A percentile compares a stretch with the other conserved stretches of the same genome.
These are phyloP conservation scores for Bombus confusus DNA, from an alignment of 1,140 invertebrate species.

Conservation along the genomic window DNA sequence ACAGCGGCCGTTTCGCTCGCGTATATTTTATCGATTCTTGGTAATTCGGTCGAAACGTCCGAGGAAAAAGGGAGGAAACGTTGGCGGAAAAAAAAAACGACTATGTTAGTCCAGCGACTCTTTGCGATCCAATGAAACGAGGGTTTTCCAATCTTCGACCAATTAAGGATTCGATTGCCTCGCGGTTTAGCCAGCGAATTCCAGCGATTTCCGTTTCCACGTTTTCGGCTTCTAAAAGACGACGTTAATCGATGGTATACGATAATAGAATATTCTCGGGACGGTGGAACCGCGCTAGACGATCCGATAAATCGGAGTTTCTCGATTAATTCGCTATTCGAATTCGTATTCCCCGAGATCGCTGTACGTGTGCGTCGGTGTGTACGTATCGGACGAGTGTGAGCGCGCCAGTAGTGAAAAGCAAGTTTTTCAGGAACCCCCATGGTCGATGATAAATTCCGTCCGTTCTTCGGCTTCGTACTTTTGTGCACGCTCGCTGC, in stretches of 20 bases:
- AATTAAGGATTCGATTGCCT: constrained; percentile 41
- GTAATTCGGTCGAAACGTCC: background rate
- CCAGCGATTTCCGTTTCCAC: background rate
- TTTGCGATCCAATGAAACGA: background rate
- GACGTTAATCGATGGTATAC: background rate
- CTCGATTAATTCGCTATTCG: constrained; percentile 28
- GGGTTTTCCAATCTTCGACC: constrained; percentile 43
- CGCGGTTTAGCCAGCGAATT: constrained; percentile 29
- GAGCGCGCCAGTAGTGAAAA: background rate
- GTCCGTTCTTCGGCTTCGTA: constrained; percentile 26
- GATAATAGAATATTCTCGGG: constrained; percentile 30
- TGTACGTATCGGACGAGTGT: background rate
- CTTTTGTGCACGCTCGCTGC: constrained; percentile 29
- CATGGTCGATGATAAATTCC: constrained; percentile 40
- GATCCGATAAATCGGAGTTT: background rate
- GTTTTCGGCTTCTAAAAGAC: constrained; percentile 16
- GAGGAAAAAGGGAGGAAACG: background rate
- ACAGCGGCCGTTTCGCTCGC: background rate
- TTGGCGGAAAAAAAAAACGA: too few relatives aligned
- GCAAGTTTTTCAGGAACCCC: constrained; percentile 15
- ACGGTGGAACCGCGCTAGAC: background rate
- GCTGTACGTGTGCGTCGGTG: background rate
- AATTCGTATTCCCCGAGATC: background rate
- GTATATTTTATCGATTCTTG: constrained; percentile 14
- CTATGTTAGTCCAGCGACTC: too few relatives aligned